phyloP scores from a whole-genome alignment of 2,888 invertebrate species.

The Xestobium rufovillosum region DNA sequence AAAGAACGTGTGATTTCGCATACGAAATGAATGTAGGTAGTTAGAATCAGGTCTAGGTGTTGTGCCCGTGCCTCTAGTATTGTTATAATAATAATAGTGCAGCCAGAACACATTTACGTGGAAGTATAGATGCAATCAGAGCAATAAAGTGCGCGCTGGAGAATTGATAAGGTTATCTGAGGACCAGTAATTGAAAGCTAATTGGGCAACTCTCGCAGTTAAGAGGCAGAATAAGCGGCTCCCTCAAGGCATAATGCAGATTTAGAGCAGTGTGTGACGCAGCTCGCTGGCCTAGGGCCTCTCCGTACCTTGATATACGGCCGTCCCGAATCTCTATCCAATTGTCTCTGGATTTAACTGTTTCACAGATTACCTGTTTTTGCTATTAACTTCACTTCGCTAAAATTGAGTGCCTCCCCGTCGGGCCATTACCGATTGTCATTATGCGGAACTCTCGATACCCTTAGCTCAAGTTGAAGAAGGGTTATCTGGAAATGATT shows the following conservation, averaged over 20 bases:
- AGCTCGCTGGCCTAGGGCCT: conserved; percentile 35
- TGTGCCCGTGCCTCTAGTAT: background rate
- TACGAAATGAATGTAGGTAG: conserved; percentile 27
- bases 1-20: conserved; percentile 35
- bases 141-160: conserved; percentile 35
- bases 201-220: conserved; percentile 43
- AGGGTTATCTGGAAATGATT: too few species aligned
- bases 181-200: conserved; percentile 44
- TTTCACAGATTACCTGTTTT: conserved; percentile 38
- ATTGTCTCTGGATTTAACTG: conserved; percentile 37
- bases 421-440: too few species aligned
- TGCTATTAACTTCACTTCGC: conserved; percentile 34
- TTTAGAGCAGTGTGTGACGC: conserved; percentile 38
- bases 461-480: too few species aligned
- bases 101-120: conserved; percentile 16
- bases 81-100: conserved; percentile 6
- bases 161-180: conserved; percentile 43
- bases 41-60: background rate
- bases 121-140: conserved; percentile 23
- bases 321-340: conserved; percentile 35
- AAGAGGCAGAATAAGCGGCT: conserved; percentile 36
- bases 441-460: too few species aligned
- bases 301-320: conserved; percentile 35
- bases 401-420: conserved; percentile 33
- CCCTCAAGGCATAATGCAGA: conserved; percentile 38